A percentile compares a stretch with the other conserved stretches of the same genome.
These are phyloP conservation scores for Drosophila guanche DNA, from an alignment of 1,140 invertebrate genomes.

Conservation along the genomic window DNA sequence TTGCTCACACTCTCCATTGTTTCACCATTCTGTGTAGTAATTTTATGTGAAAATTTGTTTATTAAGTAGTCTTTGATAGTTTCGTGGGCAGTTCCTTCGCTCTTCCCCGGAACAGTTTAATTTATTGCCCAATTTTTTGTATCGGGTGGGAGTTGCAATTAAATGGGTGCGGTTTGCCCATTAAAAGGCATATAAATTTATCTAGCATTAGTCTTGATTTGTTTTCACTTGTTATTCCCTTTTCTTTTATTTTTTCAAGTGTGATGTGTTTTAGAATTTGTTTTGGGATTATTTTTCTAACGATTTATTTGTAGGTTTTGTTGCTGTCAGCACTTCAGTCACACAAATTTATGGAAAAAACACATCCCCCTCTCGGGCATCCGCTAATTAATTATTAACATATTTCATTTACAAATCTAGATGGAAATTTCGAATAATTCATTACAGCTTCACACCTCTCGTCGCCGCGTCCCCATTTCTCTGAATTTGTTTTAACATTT, in stretches of 20 bases:
- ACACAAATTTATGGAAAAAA: slow-evolving; percentile 50
- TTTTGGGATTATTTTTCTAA: slow-evolving; percentile 2
- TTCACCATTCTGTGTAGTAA: slow-evolving; percentile 53
- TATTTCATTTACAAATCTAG: slow-evolving; percentile 65
- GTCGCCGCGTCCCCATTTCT: slow-evolving; percentile 16
- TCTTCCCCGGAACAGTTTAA: slow-evolving; percentile 35
- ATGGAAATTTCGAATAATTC: slow-evolving; percentile 70
- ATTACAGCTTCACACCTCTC: slow-evolving; percentile 40
- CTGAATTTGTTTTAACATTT: slow-evolving; percentile 64
- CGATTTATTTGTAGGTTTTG: slow-evolving; percentile 34
- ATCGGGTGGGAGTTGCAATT: slow-evolving; percentile 70
- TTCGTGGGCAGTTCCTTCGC: slow-evolving; percentile 36
- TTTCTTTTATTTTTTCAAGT: slow-evolving; percentile 14
- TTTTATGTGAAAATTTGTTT: slow-evolving; percentile 83
- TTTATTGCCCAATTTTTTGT: slow-evolving; percentile 73
- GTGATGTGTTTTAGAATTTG: not conserved
- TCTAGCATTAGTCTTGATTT: slow-evolving; percentile 72
- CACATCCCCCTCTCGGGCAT: slow-evolving; percentile 15
- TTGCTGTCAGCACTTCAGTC: slow-evolving; percentile 52
- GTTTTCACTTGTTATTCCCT: slow-evolving; percentile 50
- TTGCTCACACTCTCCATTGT: slow-evolving; percentile 16
- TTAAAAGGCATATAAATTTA: slow-evolving; percentile 63
- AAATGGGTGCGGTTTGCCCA: slow-evolving; percentile 76
- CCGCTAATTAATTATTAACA: slow-evolving; percentile 77
- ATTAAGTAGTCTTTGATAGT: slow-evolving; percentile 76